Conservation (phyloP, 2,797 vertebrate genomes). For the Gambelia wislizenii region DNA sequence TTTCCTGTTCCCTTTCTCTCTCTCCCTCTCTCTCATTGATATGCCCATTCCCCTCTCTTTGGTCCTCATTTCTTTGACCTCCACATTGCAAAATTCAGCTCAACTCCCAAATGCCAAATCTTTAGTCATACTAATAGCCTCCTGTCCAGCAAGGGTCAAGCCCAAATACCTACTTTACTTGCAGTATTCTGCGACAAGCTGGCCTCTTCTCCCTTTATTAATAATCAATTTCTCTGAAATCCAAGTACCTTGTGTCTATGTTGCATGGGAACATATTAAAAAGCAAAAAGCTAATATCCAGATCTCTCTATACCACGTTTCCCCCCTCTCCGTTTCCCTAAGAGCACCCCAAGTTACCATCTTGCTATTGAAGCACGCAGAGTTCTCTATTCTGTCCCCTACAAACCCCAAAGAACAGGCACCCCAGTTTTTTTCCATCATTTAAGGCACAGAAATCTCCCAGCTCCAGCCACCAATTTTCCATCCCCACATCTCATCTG, state of each 20-base stretch:
- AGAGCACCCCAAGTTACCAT: not conserved
- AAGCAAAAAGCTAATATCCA: not conserved
- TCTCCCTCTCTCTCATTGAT: not conserved
- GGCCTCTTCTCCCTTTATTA: not conserved
- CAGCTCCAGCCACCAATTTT: not conserved
- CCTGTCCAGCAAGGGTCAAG: not conserved
- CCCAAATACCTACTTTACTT: slow-evolving; percentile 14
- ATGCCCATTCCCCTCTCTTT: not conserved
- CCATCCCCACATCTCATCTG: not conserved
- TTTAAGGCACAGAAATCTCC: not conserved
- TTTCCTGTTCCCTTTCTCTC: not conserved
- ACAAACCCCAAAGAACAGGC: not conserved
- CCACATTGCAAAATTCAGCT: slow-evolving; percentile 14
- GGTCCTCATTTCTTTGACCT: slow-evolving; percentile 10
- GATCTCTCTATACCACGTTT: not conserved
- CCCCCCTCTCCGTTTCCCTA: not conserved
- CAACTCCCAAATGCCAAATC: not conserved
- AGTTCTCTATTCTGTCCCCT: not conserved
- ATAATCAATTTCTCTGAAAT: not conserved
- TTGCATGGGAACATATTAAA: not conserved
- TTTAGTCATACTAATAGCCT: not conserved
- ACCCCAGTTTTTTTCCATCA: not conserved
- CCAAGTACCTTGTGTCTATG: not conserved
- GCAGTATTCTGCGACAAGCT: not conserved
- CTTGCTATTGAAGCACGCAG: not conserved